Conservation (phyloP, 2,888 invertebrate genomes). For the Nemotelus pantherinus region DNA sequence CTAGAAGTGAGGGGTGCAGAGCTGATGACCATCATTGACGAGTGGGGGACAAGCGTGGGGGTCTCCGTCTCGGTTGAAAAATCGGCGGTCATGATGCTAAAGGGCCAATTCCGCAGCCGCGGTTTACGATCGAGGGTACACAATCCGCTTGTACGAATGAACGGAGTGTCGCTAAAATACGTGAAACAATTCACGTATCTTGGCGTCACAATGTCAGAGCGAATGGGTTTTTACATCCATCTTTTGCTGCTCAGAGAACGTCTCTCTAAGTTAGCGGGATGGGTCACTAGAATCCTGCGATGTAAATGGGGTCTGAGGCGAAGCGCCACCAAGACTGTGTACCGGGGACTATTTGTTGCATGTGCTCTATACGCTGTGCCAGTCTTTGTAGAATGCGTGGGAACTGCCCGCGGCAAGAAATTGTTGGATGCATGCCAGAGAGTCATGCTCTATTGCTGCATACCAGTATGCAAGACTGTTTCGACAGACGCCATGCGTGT, state of each 20-base stretch:
- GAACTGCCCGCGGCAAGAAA: not conserved
- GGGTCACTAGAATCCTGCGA: not conserved
- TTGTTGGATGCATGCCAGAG: not conserved
- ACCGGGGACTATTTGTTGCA: not conserved
- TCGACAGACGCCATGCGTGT: not conserved
- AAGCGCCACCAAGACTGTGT: not conserved
- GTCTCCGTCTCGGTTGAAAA: not conserved
- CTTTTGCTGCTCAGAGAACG: not conserved
- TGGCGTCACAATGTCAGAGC: not conserved
- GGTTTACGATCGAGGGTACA: too few species aligned
- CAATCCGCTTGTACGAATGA: not conserved
- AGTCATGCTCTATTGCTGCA: not conserved
- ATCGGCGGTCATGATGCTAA: not conserved
- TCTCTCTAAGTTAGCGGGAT: not conserved
- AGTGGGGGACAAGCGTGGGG: not conserved
- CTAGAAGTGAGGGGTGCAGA: too few species aligned
- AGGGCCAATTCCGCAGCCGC: not conserved
- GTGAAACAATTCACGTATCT: too few species aligned
- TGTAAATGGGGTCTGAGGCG: not conserved
- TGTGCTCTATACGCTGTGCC: not conserved
- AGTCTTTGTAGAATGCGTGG: not conserved
- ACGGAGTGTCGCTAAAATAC: not conserved
- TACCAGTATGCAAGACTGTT: not conserved
- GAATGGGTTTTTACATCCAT: not conserved
- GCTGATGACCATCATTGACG: not conserved